These are phyloP conservation scores for Chunga burmeisteri DNA, from an alignment of 2,113 vertebrate genomes.

Conservation along the genomic window DNA sequence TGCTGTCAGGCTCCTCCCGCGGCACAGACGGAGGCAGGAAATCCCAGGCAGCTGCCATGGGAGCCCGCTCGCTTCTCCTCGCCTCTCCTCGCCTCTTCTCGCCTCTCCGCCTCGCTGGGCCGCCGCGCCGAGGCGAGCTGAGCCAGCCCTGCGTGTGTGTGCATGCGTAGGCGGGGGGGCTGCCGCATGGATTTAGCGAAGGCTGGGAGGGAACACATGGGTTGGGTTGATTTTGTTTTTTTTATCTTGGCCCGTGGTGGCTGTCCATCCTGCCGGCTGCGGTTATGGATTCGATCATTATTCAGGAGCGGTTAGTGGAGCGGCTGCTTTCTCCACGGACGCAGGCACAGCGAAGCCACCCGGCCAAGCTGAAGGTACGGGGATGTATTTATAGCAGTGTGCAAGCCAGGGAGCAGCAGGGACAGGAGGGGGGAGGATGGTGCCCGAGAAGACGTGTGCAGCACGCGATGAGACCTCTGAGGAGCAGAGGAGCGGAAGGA, in stretches of 20 bases:
- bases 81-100: neutral
- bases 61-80: neutral
- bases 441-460: conserved; percentile 9
- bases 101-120: neutral
- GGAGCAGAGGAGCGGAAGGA: neutral
- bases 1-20: conserved; percentile 21
- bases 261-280: conserved; percentile 38
- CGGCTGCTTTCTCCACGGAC: conserved; percentile 89
- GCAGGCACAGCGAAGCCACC: conserved; percentile 80
- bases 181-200: conserved; percentile 45
- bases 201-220: conserved; percentile 60
- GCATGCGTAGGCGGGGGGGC: conserved; percentile 54
- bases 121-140: neutral
- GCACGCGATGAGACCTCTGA: neutral
- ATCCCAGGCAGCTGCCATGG: conserved; percentile 42
- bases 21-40: conserved; percentile 36
- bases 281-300: conserved; percentile 91
- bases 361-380: conserved; percentile 88
- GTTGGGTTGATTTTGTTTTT: neutral
- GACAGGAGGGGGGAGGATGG: conserved; percentile 21
- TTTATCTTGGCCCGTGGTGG: conserved; percentile 20
- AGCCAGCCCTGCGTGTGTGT: conserved; percentile 44
- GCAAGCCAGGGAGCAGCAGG: neutral
- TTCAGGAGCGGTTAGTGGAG: conserved; percentile 94
- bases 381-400: conserved; percentile 23